Base-by-base conservation (phyloP, 1,140 invertebrate species). In the Ctenoplectra terminalis region DNA sequence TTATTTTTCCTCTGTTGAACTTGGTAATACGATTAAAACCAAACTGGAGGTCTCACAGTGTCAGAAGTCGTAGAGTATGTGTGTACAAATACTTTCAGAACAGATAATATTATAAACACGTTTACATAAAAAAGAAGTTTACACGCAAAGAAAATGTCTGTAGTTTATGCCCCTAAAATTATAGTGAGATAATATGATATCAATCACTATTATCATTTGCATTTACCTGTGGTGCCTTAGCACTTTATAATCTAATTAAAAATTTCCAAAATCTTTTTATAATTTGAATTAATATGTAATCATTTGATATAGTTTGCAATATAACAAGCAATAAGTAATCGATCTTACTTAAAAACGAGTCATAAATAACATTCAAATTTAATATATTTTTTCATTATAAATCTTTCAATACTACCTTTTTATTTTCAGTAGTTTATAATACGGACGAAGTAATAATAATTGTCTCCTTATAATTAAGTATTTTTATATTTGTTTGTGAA, bases 171-270 rank as follows among this genome's bases (percentile, higher is more conserved):
- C 83, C 85, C 84, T 77, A 63, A 86, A 81, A 61, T 76, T 84
- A 56, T 63, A 79, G 84, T 64, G 26, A 87, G 82, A 60, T 82
- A 90, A 86, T 66, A 37, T 78, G 75, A 84, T 85, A 75, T 83
- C 76, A 86, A 83, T 89, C 89, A 90, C 85, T 83, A 90, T 88
- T 90, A 91, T 86, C 83, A 85, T 89, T 89, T 89, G 85, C 89
- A 89, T 90, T 87, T 90, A 91, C 88, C 90, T 91, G 64, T 86
- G 90, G 90, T 91, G 90, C 90, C 89, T 91, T 90, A 90, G 90
- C 90, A 91, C 90, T 90, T 90, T 87, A 86, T 86, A 89, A 91
- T 85, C 81, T 87, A 84, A 84, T 60, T 63, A 48, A 86, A 87
- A 81, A 58, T 83, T 52, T 61, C 48, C 60, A 86, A 43, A 40